Evolutionary conservation across 2,797 vertebrate genomes (phyloP), one percentile per base, ranked within the genome.

Genomic region (Valencia hispanica): DNA sequence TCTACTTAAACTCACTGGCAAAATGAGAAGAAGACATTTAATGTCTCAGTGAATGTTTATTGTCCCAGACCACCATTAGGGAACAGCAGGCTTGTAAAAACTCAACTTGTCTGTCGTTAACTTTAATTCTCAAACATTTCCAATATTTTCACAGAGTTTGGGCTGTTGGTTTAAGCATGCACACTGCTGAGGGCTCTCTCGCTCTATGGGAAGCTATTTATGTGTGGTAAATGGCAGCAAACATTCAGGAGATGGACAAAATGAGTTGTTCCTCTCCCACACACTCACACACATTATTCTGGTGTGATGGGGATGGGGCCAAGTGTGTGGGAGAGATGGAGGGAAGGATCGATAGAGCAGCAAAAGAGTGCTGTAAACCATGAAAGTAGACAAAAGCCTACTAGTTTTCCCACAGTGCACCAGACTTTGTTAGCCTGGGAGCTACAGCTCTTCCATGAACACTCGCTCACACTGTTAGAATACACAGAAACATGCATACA

Each of bases 351-450:
- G 92, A 94, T 94, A 91, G 89, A 92, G 92, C 88, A 92, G 88
- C 84, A 87, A 90, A 91, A 88, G 91, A 92, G 88, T 90, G 92
- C 91, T 93, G 91, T 93, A 94, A 94, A 93, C 90, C 91, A 93
- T 92, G 90, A 93, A 92, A 94, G 91, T 85, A 93, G 94, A 93
- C 93, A 93, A 94, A 93, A 93, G 91, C 92, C 92, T 93, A 88
- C 90, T 91, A 57, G 90, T 91, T 94, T 92, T 93, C 93, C 92
- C 91, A 92, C 90, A 89, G 90, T 92, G 93, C 89, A 88, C 72
- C 89, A 88, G 87, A 73, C 80, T 91, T 72, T 83, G 86, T 86
- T 90, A 92, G 91, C 90, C 90, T 93, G 90, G 87, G 90, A 92
- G 91, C 88, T 88, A 89, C 84, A 47, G 80, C 66, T 36, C 84